Evolutionary conservation across 2,888 invertebrate genomes (phyloP).

Genomic region (Drosophila antonietae): DNA sequence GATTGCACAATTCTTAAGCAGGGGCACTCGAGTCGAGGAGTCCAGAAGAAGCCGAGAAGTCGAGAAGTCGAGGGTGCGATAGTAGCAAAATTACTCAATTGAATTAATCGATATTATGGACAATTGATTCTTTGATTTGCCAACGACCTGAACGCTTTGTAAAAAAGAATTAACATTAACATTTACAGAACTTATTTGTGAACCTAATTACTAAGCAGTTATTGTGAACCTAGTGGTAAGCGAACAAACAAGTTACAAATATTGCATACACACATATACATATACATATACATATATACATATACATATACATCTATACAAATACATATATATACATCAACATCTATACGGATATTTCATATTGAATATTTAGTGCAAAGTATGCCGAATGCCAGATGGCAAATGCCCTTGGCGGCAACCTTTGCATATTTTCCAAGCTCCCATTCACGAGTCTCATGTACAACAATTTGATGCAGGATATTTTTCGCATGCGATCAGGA

Average conservation of each 20-base stretch:
- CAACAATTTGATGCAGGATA: slow-evolving; percentile 27
- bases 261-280: slow-evolving; percentile 23
- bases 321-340: slow-evolving; percentile 29
- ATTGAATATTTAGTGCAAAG: slow-evolving; percentile 31
- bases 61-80: slow-evolving; percentile 28
- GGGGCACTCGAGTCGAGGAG: slow-evolving; percentile 38
- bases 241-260: slow-evolving; percentile 58
- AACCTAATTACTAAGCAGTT: slow-evolving; percentile 71
- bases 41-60: no score
- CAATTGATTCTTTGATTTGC: slow-evolving; percentile 54
- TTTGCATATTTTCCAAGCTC: not conserved
- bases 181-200: slow-evolving; percentile 54
- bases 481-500: slow-evolving; percentile 37
- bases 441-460: slow-evolving; percentile 17
- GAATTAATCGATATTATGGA: slow-evolving; percentile 20
- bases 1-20: slow-evolving; percentile 56
- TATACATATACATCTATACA: slow-evolving; percentile 27
- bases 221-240: slow-evolving; percentile 75
- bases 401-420: not conserved
- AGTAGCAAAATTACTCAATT: slow-evolving; percentile 53
- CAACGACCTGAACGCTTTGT: slow-evolving; percentile 75
- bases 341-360: slow-evolving; percentile 43
- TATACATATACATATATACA: slow-evolving; percentile 37
- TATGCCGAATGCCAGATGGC: slow-evolving; percentile 1
- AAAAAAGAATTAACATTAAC: slow-evolving; percentile 25